These are phyloP conservation scores for Charina bottae DNA, from an alignment of 2,113 vertebrate species.

Conservation along the genomic window DNA sequence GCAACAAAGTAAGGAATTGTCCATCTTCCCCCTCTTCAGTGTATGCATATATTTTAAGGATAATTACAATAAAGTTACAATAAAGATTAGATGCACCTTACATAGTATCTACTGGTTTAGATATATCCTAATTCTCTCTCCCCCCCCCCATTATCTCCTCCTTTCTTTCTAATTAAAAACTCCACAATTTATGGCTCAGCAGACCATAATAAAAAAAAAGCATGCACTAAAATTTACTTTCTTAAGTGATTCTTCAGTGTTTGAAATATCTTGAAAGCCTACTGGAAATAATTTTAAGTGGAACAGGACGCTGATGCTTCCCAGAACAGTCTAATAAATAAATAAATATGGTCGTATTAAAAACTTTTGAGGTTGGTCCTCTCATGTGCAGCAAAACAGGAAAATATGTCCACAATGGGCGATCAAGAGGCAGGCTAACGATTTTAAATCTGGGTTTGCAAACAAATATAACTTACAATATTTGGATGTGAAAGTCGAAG, in stretches of 20 bases:
- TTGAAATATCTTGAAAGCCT: background rate
- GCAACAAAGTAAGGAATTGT: conserved; percentile 42
- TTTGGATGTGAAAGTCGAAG: conserved; percentile 90
- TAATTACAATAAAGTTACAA: background rate
- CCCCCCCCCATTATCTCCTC: background rate
- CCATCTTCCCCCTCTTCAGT: conserved; percentile 7
- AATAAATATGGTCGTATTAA: background rate
- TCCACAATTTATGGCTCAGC: background rate
- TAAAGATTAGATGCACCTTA: background rate
- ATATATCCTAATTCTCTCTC: background rate
- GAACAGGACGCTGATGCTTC: background rate
- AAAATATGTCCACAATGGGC: background rate
- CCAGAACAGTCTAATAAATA: background rate
- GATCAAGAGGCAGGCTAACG: background rate
- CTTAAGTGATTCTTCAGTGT: background rate
- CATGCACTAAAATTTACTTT: background rate
- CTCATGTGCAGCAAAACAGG: background rate
- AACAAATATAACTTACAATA: conserved; percentile 81
- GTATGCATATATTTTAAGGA: background rate
- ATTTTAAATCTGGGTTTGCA: background rate
- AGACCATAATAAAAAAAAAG: background rate
- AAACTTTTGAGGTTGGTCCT: background rate
- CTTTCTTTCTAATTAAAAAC: background rate
- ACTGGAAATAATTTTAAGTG: background rate
- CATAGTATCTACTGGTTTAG: background rate